phyloP scores from a whole-genome alignment of 2,797 vertebrate species.

The Hafferia zeledoni region DNA sequence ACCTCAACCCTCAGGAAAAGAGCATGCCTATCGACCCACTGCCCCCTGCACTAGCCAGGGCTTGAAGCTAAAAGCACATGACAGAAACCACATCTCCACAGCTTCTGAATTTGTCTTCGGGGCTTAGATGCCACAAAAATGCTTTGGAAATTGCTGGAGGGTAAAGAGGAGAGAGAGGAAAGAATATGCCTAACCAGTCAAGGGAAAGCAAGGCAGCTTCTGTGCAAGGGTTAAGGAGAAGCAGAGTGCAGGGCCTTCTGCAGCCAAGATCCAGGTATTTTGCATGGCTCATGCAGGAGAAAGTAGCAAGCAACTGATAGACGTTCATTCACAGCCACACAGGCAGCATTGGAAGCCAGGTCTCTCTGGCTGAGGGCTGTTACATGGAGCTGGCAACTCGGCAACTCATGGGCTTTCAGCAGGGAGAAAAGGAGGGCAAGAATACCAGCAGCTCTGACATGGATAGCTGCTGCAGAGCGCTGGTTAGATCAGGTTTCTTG shows the following conservation, averaged over 20 bases:
- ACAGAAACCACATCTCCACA: slow-evolving; percentile 4
- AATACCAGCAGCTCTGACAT: not conserved
- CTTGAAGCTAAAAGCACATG: not conserved
- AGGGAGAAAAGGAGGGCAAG: not conserved
- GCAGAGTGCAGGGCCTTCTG: not conserved
- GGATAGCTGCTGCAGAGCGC: not conserved
- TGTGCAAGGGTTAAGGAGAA: not conserved
- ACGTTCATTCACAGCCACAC: not conserved
- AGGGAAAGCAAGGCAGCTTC: not conserved
- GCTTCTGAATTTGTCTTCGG: not conserved
- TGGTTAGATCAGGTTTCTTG: not conserved
- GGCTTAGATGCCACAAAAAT: slow-evolving; percentile 24
- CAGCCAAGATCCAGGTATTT: not conserved
- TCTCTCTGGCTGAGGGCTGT: not conserved
- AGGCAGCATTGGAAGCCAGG: accelerated
- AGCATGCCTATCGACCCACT: not conserved
- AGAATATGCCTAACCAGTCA: not conserved
- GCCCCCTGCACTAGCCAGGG: accelerated
- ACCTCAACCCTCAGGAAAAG: not conserved
- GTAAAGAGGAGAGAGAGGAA: not conserved
- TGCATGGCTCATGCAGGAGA: not conserved
- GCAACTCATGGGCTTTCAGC: not conserved
- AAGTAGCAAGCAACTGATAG: not conserved
- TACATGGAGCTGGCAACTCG: not conserved
- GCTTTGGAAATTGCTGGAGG: slow-evolving; percentile 12